These are phyloP conservation scores for Drosophila rellima DNA, from an alignment of 2,888 invertebrate species.

Conservation along the genomic window DNA sequence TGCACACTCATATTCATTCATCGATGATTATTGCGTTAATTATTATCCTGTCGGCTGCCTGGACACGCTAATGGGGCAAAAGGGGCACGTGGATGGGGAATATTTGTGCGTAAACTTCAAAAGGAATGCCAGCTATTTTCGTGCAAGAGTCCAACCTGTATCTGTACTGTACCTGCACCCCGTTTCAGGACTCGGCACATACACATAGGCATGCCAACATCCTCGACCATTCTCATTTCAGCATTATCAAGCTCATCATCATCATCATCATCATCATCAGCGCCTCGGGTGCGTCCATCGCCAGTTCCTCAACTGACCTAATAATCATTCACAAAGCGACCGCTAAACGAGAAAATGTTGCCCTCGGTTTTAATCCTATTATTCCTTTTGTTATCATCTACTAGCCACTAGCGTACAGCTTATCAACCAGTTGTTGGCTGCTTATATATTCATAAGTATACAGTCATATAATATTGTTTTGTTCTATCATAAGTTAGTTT, in stretches of 20 bases:
- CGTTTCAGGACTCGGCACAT: constrained; percentile 4
- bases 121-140: constrained; percentile 80
- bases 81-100: constrained; percentile 37
- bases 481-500: not conserved
- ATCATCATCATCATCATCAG: not conserved
- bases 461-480: not conserved
- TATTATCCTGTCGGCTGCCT: constrained; percentile 64
- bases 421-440: not conserved
- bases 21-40: constrained; percentile 83
- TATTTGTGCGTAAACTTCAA: constrained; percentile 82
- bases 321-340: constrained; percentile 70
- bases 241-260: not conserved
- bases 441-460: not conserved
- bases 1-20: constrained; percentile 66
- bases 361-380: constrained; percentile 19
- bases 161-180: constrained; percentile 38
- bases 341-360: constrained; percentile 43
- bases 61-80: constrained; percentile 30
- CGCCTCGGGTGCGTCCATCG: constrained; percentile 28
- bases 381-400: not conserved
- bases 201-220: constrained; percentile 42
- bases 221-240: constrained; percentile 33
- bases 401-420: not conserved
- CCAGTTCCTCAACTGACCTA: constrained; percentile 59
- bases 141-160: constrained; percentile 42